Evolutionary conservation across 2,888 invertebrate genomes (phyloP), one percentile per base, ranked within the genome.

Genomic region (Nomada fucata): DNA sequence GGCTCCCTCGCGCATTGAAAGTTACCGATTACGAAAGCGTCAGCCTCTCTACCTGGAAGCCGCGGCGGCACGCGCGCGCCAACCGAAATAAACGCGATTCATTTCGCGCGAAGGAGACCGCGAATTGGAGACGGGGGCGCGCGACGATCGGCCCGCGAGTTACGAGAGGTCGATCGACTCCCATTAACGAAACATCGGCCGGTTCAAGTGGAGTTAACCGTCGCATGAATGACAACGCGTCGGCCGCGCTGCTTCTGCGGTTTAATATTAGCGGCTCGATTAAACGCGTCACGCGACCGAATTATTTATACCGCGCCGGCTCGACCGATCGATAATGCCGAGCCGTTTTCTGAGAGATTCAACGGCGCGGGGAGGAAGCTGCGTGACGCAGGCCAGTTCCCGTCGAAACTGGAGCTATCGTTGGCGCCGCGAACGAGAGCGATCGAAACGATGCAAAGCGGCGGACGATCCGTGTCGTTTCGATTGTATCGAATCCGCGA

Each of bases 261-360:
- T 82, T 83, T 82, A 83, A 83, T 83, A 82, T 83, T 83, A 82
- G 77, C 69, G 29, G 4, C 42, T 36, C 71, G 73, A 77, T 77
- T 77, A 77, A 82, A 71, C 63, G 67, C 55, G 63, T 82, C 71
- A 68, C 83, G 83, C 70, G 83, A 68, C 53, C 68, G 75, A 82
- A 83, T 83, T 83, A 83, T 83, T 83, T 83, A 83, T 83, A 82
- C 78, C 79, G n/a, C 50, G 20, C 36, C n/a, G 36, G 52, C n/a
- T 29, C 11, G 13, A 2, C 29, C 44, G 57, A 26, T 74, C 68
- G 63, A 74, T 68, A 61, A 68, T 68, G 55, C 73, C 47, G 11
- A 26, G 53, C 47, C 69, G 72, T 75, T 68, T 36, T 26, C 47
- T 71, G 63, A 42, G 11, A 13, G 26, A 72, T 67, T n/a, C 52